These are phyloP conservation scores for Bathynomus jamesi DNA, from an alignment of 1,140 invertebrate genomes.

Conservation along the genomic window DNA sequence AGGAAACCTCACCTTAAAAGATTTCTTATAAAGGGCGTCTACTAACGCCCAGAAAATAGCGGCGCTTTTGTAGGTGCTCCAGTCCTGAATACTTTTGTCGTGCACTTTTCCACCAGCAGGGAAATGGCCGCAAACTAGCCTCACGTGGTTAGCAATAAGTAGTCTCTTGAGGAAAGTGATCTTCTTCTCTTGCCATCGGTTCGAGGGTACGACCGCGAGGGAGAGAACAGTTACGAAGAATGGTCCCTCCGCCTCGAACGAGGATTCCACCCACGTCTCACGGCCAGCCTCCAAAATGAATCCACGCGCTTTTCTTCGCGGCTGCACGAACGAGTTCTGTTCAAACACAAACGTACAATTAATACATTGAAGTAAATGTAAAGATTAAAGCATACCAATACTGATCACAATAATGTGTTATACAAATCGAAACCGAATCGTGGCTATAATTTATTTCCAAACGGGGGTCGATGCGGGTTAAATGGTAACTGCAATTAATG, in stretches of 20 bases:
- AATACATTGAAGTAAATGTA: too few relatives aligned
- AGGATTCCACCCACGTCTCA: slow-evolving; percentile 59
- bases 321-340: neutral
- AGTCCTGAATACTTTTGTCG: slow-evolving; percentile 55
- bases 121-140: slow-evolving; percentile 48
- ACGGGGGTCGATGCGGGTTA: too few relatives aligned
- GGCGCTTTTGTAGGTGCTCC: slow-evolving; percentile 73
- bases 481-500: too few relatives aligned
- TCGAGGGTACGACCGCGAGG: slow-evolving; percentile 64
- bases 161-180: slow-evolving; percentile 67
- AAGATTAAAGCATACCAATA: too few relatives aligned
- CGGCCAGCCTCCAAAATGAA: slow-evolving; percentile 59
- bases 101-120: slow-evolving; percentile 44
- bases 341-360: too few relatives aligned
- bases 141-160: slow-evolving; percentile 66
- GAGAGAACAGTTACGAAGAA: slow-evolving; percentile 75
- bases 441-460: too few relatives aligned
- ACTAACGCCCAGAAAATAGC: slow-evolving; percentile 76
- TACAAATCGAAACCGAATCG: too few relatives aligned
- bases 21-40: slow-evolving; percentile 63
- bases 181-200: slow-evolving; percentile 52
- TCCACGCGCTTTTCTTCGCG: slow-evolving; percentile 29
- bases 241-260: slow-evolving; percentile 81
- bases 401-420: too few relatives aligned
- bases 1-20: slow-evolving; percentile 40